phyloP scores from a whole-genome alignment of 2,888 invertebrate genomes.

The Cephonodes hylas region DNA sequence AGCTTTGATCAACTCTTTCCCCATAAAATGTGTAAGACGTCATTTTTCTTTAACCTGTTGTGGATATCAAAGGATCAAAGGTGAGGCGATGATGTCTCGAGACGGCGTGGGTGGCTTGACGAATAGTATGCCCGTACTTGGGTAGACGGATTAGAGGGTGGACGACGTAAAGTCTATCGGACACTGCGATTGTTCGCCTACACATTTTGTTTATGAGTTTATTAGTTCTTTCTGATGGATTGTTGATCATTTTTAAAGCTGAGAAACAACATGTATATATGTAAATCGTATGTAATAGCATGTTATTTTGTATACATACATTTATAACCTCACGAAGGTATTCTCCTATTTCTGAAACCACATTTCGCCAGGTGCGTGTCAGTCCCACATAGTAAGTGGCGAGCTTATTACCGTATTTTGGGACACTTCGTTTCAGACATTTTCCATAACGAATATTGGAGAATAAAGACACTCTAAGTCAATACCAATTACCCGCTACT shows the following conservation, averaged over 20 bases:
- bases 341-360: too few relatives aligned
- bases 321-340: too few relatives aligned
- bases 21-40: too few relatives aligned
- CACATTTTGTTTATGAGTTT: constrained; percentile 32
- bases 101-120: constrained; percentile 50
- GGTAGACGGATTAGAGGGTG: constrained; percentile 67
- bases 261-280: background rate
- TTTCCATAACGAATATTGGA: too few relatives aligned
- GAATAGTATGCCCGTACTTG: constrained; percentile 55
- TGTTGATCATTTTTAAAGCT: background rate
- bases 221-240: background rate
- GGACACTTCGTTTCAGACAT: too few relatives aligned
- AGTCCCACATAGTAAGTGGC: too few relatives aligned
- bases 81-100: constrained; percentile 22
- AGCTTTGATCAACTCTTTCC: background rate
- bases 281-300: too few relatives aligned
- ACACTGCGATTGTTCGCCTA: constrained; percentile 75
- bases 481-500: background rate
- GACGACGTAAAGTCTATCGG: constrained; percentile 53
- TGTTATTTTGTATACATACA: too few relatives aligned
- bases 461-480: too few relatives aligned
- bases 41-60: constrained; percentile 13
- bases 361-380: too few relatives aligned
- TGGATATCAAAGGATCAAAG: too few relatives aligned
- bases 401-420: too few relatives aligned